A percentile compares a stretch with the other conserved stretches of the same genome.
phyloP scores from a whole-genome alignment of 2,797 vertebrate genomes.

The Apogon hyalosoma region DNA sequence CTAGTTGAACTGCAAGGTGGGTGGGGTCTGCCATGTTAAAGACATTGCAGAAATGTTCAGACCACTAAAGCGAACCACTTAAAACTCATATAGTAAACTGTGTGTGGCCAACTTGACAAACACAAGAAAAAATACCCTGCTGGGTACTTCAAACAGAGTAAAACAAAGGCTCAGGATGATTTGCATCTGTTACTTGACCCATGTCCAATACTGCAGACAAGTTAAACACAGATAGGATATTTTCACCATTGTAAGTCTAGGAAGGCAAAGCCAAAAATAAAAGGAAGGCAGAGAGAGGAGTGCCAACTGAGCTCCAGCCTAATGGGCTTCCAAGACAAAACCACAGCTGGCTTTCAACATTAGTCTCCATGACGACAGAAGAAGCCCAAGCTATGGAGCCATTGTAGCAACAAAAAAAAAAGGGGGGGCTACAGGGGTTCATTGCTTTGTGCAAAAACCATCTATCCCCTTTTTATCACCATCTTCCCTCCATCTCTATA shows the following conservation, averaged over 20 bases:
- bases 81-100: slow-evolving; percentile 28
- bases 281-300: slow-evolving; percentile 67
- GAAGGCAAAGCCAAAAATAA: slow-evolving; percentile 67
- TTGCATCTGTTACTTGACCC: slow-evolving; percentile 53
- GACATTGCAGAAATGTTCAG: not conserved
- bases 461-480: slow-evolving; percentile 68
- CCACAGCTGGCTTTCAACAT: slow-evolving; percentile 81
- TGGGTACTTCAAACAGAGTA: slow-evolving; percentile 31
- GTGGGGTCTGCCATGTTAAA: slow-evolving; percentile 25
- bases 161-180: slow-evolving; percentile 58
- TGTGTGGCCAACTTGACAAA: slow-evolving; percentile 26
- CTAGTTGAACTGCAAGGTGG: slow-evolving; percentile 40
- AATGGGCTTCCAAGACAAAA: slow-evolving; percentile 82
- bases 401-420: slow-evolving; percentile 63
- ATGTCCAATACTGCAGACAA: slow-evolving; percentile 52
- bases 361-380: slow-evolving; percentile 80
- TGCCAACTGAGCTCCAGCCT: slow-evolving; percentile 70
- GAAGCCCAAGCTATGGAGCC: slow-evolving; percentile 67
- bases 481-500: slow-evolving; percentile 67
- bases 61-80: slow-evolving; percentile 23
- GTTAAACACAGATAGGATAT: slow-evolving; percentile 59
- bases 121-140: slow-evolving; percentile 16
- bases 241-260: slow-evolving; percentile 54
- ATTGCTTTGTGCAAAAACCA: slow-evolving; percentile 72
- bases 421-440: slow-evolving; percentile 65